A percentile compares a stretch with the other conserved stretches of the same genome.
phyloP scores from a whole-genome alignment of 2,113 vertebrate genomes.

The Megaptera novaeangliae region DNA sequence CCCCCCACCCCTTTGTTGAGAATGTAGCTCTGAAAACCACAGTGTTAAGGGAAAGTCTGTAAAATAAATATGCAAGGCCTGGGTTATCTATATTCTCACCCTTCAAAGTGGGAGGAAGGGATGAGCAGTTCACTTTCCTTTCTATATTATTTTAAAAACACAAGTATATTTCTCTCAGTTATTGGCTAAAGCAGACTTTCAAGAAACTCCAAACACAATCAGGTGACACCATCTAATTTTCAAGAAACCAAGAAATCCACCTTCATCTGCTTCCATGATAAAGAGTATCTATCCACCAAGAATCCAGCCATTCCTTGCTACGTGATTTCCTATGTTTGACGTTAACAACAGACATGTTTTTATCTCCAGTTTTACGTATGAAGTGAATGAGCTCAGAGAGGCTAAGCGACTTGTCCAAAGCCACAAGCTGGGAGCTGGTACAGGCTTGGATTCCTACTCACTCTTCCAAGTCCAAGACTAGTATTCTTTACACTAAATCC shows the following conservation, averaged over 20 bases:
- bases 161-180: not conserved
- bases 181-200: not conserved
- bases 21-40: slow-evolving; percentile 22
- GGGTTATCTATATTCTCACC: not conserved
- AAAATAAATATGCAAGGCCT: not conserved
- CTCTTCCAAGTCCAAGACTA: not conserved
- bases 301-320: not conserved
- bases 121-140: not conserved
- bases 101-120: not conserved
- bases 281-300: not conserved
- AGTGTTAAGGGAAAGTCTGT: not conserved
- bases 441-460: not conserved
- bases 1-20: not conserved
- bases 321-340: not conserved
- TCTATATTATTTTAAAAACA: not conserved
- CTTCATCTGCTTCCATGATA: not conserved
- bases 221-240: not conserved
- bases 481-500: not conserved
- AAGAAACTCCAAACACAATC: not conserved
- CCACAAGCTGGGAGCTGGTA: not conserved
- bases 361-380: not conserved
- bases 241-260: not conserved
- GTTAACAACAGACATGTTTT: not conserved
- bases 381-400: not conserved
- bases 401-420: not conserved